Evolutionary conservation across 2,797 vertebrate genomes (phyloP), one percentile per base, ranked within the genome.

Genomic region (Sebastes iracundus): DNA sequence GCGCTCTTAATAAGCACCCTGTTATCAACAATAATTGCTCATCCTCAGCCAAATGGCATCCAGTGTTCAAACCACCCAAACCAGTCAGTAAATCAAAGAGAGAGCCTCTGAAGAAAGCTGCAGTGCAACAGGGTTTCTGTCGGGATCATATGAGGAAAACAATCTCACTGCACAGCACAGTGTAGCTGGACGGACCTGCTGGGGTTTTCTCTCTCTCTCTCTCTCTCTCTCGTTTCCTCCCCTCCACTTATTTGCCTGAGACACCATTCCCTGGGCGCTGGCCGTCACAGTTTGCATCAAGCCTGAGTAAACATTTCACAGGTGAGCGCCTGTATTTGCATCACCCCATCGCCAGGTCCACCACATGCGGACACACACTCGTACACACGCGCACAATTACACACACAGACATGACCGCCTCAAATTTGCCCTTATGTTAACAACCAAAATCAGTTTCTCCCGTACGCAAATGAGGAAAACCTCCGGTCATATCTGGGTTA

Each of bases 251-350:
- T 96, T 96, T 96, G 94, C 95, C 90, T 95, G 93, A 90, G 91
- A 93, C 93, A 94, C 92, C 92, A 94, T 94, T 94, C 89, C 89
- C 87, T 79, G 85, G 90, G 92, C 85, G 80, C 91, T 88, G 94
- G 91, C 92, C 82, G 84, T 95, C 93, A 93, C 91, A 91, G 94
- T 96, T 96, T 96, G 96, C 95, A 96, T 96, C 88, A 79, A 90
- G 88, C 93, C 80, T 94, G 86, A 90, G 91, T 94, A 95, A 96
- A 95, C 95, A 95, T 94, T 95, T 96, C 93, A 96, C 95, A 96
- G 95, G 94, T 96, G 95, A 96, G 91, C 86, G 89, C 87, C 68
- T 85, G 87, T 81, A 96, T 96, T 96, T 96, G 96, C 96, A 96
- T 96, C 88, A 82, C 79, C 52, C 65, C 89, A 88, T 91, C 59